These are phyloP conservation scores for Thymelicus acteon DNA, from an alignment of 2,888 invertebrate species.

Conservation along the genomic window DNA sequence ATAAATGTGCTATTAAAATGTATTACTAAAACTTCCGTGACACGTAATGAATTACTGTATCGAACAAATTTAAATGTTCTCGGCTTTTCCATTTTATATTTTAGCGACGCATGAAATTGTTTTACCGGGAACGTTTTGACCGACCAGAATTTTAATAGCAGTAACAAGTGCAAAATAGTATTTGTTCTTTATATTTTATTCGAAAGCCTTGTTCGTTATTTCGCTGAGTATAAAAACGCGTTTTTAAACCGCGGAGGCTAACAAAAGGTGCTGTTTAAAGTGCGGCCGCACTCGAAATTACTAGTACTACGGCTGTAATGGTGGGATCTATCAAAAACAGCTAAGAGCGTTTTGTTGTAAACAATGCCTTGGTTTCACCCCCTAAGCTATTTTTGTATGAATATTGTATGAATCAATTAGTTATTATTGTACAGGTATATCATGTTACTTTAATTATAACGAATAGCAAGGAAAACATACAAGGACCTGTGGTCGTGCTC, in stretches of 20 bases:
- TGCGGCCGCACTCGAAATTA: slow-evolving; percentile 43
- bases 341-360: slow-evolving; percentile 5
- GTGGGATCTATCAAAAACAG: slow-evolving; percentile 35
- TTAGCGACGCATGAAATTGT: slow-evolving; percentile 13
- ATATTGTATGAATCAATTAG: too few species aligned
- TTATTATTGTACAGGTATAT: too few species aligned
- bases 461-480: too few species aligned
- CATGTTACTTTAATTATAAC: too few species aligned
- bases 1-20: slow-evolving; percentile 34
- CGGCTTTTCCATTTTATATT: not conserved
- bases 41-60: slow-evolving; percentile 3
- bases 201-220: slow-evolving; percentile 34
- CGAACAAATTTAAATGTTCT: slow-evolving; percentile 4
- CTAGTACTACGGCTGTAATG: slow-evolving; percentile 42
- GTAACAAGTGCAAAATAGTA: slow-evolving; percentile 27
- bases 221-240: slow-evolving; percentile 42
- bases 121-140: slow-evolving; percentile 3
- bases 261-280: slow-evolving; percentile 47
- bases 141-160: slow-evolving; percentile 24
- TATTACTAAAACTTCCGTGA: slow-evolving; percentile 30
- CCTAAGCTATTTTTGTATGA: too few species aligned
- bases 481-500: too few species aligned
- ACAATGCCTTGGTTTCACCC: not conserved
- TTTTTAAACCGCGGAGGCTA: slow-evolving; percentile 39
- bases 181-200: slow-evolving; percentile 31